These are phyloP conservation scores for Pantherophis guttatus DNA, from an alignment of 2,113 vertebrate genomes.

Conservation along the genomic window DNA sequence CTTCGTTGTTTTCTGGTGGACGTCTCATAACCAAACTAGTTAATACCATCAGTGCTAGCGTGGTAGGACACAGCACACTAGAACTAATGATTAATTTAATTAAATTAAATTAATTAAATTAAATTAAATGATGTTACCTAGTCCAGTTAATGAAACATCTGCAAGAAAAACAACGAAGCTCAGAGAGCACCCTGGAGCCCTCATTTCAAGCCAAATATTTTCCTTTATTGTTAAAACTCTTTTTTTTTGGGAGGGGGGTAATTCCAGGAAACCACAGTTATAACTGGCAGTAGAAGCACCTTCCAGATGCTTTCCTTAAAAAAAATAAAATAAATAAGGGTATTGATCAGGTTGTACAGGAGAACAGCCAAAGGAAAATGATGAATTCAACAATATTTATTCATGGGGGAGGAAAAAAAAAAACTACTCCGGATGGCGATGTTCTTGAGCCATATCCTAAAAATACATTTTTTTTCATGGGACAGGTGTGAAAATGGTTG, in stretches of 20 bases:
- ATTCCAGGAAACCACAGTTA: background rate
- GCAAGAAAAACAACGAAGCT: background rate
- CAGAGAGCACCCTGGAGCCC: background rate
- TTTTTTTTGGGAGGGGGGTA: background rate
- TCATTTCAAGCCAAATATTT: background rate
- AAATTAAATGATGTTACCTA: background rate
- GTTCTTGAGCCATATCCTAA: background rate
- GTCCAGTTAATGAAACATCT: background rate
- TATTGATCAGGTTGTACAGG: background rate
- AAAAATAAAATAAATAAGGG: background rate
- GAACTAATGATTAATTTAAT: background rate
- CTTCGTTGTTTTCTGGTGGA: background rate
- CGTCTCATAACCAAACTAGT: background rate
- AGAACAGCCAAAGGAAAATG: background rate
- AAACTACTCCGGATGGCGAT: background rate
- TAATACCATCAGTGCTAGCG: background rate
- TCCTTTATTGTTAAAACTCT: background rate
- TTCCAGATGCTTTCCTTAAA: background rate
- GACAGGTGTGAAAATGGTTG: background rate
- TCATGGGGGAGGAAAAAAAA: background rate
- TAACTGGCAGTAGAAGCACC: background rate
- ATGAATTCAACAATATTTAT: background rate
- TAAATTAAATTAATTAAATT: too few relatives aligned
- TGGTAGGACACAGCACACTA: background rate
- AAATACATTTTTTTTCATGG: background rate